Evolutionary conservation across 2,888 invertebrate species (phyloP).

Genomic region (Pandemis corylana): DNA sequence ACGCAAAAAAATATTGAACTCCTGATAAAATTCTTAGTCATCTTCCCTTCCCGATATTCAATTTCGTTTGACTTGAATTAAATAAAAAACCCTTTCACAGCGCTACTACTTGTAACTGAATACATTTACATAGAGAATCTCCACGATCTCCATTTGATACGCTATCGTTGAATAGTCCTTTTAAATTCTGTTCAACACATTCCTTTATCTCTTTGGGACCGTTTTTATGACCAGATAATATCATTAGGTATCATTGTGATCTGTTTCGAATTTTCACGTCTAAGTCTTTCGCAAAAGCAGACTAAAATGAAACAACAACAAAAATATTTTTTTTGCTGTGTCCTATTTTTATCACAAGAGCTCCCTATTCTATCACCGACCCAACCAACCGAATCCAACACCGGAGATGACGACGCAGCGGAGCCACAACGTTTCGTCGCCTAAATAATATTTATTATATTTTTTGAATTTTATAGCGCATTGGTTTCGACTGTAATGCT

Average conservation of each 20-base stretch:
- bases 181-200: slow-evolving; percentile 24
- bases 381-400: too few species aligned
- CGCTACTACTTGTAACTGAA: slow-evolving; percentile 26
- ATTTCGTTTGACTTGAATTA: slow-evolving; percentile 21
- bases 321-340: background rate
- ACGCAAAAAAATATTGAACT: too few species aligned
- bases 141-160: slow-evolving; percentile 24
- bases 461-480: too few species aligned
- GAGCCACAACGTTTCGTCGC: too few species aligned
- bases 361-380: too few species aligned
- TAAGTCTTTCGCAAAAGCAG: background rate
- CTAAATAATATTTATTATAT: too few species aligned
- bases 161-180: slow-evolving; percentile 19
- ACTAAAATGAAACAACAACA: background rate
- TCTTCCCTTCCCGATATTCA: slow-evolving; percentile 4
- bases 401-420: too few species aligned
- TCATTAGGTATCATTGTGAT: background rate
- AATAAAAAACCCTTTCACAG: slow-evolving; percentile 19
- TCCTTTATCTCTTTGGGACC: slow-evolving; percentile 15
- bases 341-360: background rate
- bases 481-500: too few species aligned
- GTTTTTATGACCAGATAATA: slow-evolving; percentile 6
- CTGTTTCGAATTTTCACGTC: background rate
- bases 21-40: too few species aligned
- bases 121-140: slow-evolving; percentile 27